These are phyloP conservation scores for Trididemnum miniatum DNA, from an alignment of 23 tunicate genomes.

Conservation along the genomic window DNA sequence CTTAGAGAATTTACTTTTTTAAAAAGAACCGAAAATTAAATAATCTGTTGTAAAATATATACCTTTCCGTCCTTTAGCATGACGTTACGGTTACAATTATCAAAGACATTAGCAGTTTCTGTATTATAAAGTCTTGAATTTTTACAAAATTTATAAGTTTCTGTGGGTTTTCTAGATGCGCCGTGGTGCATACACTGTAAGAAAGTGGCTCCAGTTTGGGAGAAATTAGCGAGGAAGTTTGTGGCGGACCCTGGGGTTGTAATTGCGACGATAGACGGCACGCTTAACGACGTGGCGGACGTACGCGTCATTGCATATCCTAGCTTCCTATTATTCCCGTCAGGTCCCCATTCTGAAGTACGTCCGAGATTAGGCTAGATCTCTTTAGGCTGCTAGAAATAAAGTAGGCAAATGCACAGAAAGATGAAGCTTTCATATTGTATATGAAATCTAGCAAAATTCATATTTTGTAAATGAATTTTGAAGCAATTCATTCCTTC, in stretches of 20 bases:
- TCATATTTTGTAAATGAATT: no score
- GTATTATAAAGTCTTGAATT: no score
- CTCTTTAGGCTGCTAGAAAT: no score
- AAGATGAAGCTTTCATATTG: background rate
- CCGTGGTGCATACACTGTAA: constrained; percentile 88
- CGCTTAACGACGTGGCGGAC: constrained; percentile 78
- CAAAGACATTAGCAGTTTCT: background rate
- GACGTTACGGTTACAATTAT: background rate
- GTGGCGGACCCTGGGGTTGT: constrained; percentile 54
- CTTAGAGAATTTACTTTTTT: no score
- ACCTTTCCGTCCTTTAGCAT: no score
- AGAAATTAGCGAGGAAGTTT: constrained; percentile 40
- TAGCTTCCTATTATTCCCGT: constrained; percentile 84
- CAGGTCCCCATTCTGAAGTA: constrained; percentile 38
- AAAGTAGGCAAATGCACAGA: no score
- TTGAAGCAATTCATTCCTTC: no score
- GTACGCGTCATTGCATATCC: constrained; percentile 89
- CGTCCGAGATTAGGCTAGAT: background rate
- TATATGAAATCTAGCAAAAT: background rate
- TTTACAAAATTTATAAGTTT: no score
- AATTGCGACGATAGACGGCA: constrained; percentile 95
- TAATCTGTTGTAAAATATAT: background rate
- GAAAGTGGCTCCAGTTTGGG: constrained; percentile 58
- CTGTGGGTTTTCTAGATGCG: constrained; percentile 75
- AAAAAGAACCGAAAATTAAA: no score